phyloP scores from a whole-genome alignment of 2,113 vertebrate species.

The Salvelinus alpinus region DNA sequence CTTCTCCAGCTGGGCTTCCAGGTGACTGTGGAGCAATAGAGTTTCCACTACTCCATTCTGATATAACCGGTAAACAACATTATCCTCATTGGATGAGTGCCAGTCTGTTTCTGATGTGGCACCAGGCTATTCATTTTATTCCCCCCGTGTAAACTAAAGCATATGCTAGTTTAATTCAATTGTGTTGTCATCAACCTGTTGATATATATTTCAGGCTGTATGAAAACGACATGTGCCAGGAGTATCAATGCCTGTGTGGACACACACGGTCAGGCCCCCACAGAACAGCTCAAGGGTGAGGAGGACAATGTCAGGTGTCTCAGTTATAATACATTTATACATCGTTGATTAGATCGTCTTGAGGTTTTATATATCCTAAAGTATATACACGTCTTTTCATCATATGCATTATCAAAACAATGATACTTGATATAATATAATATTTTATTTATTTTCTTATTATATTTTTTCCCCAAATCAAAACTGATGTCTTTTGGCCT shows the following conservation, averaged over 20 bases:
- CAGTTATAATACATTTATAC: no score
- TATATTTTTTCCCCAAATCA: no score
- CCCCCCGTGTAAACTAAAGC: no score
- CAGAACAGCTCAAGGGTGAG: conserved; percentile 1
- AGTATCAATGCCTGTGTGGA: neutral
- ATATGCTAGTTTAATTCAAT: neutral
- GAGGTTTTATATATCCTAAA: no score
- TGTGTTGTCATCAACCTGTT: neutral
- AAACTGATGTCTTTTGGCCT: neutral
- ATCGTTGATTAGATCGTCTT: no score
- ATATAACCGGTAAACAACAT: neutral
- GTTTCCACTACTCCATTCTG: neutral
- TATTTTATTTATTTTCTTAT: no score
- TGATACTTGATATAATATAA: no score
- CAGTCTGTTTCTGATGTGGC: neutral
- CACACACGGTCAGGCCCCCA: neutral
- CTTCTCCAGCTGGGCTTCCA: neutral
- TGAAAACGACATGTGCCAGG: neutral
- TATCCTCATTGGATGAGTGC: no score
- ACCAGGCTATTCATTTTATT: no score
- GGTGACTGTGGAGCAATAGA: neutral
- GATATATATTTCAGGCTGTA: neutral
- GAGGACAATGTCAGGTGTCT: neutral
- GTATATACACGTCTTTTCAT: no score
- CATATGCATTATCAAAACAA: no score